Conservation (phyloP, 2,888 invertebrate species). For the Ormyrus nitidulus region DNA sequence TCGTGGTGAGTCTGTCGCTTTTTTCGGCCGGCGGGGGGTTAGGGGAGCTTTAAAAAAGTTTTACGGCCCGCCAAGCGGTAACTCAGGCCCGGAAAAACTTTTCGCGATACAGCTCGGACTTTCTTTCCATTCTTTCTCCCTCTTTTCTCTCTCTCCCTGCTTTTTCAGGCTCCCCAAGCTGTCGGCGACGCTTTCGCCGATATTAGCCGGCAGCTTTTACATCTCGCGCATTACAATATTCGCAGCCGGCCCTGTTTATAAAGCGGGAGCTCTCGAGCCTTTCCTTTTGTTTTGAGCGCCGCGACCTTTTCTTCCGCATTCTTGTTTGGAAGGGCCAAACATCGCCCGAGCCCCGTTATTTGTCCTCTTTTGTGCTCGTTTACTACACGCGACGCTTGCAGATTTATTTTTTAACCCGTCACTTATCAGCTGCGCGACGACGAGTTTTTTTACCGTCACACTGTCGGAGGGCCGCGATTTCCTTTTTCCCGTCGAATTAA, state of each 20-base stretch:
- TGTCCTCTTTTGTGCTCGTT: too few relatives aligned
- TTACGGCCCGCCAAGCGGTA: constrained; percentile 3
- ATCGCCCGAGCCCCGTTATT: too few relatives aligned
- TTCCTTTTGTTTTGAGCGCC: too few relatives aligned
- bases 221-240: constrained; percentile 2
- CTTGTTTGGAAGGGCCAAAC: too few relatives aligned
- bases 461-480: too few relatives aligned
- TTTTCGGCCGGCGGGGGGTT: background rate
- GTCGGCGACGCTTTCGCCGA: background rate
- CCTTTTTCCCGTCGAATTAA: too few relatives aligned
- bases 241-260: background rate
- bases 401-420: too few relatives aligned
- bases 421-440: background rate
- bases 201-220: constrained; percentile 40
- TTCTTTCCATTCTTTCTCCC: background rate
- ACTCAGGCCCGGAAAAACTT: constrained; percentile 13
- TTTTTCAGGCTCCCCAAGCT: background rate
- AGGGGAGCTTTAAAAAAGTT: constrained; percentile 25
- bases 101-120: background rate
- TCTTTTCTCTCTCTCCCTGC: background rate
- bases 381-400: too few relatives aligned
- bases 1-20: constrained; percentile 63
- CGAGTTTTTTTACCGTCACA: background rate
- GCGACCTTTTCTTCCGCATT: too few relatives aligned
- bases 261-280: too few relatives aligned